A percentile compares a stretch with the other conserved stretches of the same genome.
phyloP scores from a whole-genome alignment of 2,888 invertebrate genomes.

The Dynastes maya region DNA sequence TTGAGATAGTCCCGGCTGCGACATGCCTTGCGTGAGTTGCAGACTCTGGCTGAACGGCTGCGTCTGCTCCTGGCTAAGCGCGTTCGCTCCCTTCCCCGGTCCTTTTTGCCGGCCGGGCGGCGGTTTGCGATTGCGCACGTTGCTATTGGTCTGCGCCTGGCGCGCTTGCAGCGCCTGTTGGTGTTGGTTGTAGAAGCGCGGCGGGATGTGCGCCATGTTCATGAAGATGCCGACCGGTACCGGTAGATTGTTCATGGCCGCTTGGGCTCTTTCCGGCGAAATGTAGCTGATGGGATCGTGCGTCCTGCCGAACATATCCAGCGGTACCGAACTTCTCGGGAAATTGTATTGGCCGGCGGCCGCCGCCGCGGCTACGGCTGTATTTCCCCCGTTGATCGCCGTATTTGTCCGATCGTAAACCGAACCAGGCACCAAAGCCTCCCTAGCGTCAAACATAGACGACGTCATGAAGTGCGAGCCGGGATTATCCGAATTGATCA shows the following conservation, averaged over 20 bases:
- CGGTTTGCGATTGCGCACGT: slow-evolving; percentile 58
- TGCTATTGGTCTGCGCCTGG: slow-evolving; percentile 69
- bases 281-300: slow-evolving; percentile 96
- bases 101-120: slow-evolving; percentile 54
- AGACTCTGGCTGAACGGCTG: slow-evolving; percentile 79
- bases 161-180: slow-evolving; percentile 78
- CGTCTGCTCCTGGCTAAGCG: slow-evolving; percentile 67
- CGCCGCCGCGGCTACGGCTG: not conserved
- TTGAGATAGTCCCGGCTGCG: slow-evolving; percentile 79
- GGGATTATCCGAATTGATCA: slow-evolving; percentile 94
- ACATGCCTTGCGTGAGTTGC: slow-evolving; percentile 83
- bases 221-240: slow-evolving; percentile 96
- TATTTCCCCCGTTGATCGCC: slow-evolving; percentile 59
- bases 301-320: slow-evolving; percentile 79
- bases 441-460: slow-evolving; percentile 96
- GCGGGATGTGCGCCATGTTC: slow-evolving; percentile 88
- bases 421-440: slow-evolving; percentile 94
- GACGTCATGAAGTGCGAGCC: slow-evolving; percentile 98
- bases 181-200: slow-evolving; percentile 84
- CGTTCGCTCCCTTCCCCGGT: slow-evolving; percentile 37
- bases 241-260: slow-evolving; percentile 85
- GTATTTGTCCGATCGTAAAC: slow-evolving; percentile 86
- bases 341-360: slow-evolving; percentile 62
- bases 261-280: slow-evolving; percentile 86
- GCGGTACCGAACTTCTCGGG: slow-evolving; percentile 67